Conservation (phyloP, 2,113 vertebrate genomes). For the Perca fluviatilis region DNA sequence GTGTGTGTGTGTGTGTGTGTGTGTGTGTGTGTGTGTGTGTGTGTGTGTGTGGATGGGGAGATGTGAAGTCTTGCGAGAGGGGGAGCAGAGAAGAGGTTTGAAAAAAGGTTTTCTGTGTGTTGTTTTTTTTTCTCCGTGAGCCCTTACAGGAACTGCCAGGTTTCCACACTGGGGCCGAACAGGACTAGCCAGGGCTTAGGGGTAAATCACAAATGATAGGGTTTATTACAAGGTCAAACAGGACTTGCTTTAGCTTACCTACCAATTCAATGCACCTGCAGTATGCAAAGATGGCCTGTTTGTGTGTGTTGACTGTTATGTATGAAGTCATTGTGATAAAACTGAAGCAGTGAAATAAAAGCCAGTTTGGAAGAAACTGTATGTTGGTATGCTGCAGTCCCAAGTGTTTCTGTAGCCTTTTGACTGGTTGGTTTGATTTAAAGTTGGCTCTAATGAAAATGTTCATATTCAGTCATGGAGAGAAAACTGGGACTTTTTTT, state of each 20-base stretch:
- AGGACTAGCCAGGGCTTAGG: constrained; percentile 11
- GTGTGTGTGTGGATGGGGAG: constrained; percentile 26
- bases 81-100: background rate
- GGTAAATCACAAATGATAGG: constrained; percentile 12
- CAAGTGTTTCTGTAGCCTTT: background rate
- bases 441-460: background rate
- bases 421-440: constrained; percentile 12
- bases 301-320: background rate
- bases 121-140: constrained; percentile 57
- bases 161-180: constrained; percentile 15
- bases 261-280: background rate
- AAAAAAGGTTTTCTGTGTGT: constrained; percentile 24
- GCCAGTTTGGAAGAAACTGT: background rate
- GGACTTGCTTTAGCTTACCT: background rate
- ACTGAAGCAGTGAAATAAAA: background rate
- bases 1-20: constrained; percentile 13
- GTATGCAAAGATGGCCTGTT: background rate
- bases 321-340: background rate
- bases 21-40: constrained; percentile 26
- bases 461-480: background rate
- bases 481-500: constrained; percentile 12
- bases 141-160: constrained; percentile 14
- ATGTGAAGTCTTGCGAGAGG: constrained; percentile 61
- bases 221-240: constrained; percentile 26
- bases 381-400: background rate